phyloP scores from a whole-genome alignment of 2,888 invertebrate species.

The Dichetophora obliterata region DNA sequence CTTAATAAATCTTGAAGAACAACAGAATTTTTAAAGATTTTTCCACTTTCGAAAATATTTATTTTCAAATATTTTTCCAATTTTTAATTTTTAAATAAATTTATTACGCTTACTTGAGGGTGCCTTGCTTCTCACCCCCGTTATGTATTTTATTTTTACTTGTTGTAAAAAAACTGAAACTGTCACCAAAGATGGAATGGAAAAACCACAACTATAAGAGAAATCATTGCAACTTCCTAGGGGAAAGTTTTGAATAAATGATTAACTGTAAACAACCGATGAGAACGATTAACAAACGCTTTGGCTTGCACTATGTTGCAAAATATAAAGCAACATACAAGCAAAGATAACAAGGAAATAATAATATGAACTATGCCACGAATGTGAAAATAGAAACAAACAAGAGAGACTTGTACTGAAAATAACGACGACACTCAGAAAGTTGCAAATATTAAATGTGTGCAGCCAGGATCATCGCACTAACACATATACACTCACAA shows the following conservation, averaged over 20 bases:
- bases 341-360: background rate
- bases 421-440: background rate
- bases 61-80: too few species aligned
- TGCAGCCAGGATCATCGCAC: background rate
- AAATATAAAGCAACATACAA: background rate
- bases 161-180: too few species aligned
- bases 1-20: too few species aligned
- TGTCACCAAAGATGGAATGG: too few species aligned
- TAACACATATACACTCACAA: background rate
- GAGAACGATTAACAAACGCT: slow-evolving; percentile 44
- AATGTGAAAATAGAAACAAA: slow-evolving; percentile 1
- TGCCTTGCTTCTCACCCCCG: too few species aligned
- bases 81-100: too few species aligned
- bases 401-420: background rate
- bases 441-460: background rate
- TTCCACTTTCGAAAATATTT: too few species aligned
- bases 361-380: background rate
- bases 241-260: slow-evolving; percentile 16
- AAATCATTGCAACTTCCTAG: too few species aligned
- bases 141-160: too few species aligned
- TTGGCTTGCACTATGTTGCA: slow-evolving; percentile 27
- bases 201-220: too few species aligned
- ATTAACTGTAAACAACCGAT: slow-evolving; percentile 9
- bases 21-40: too few species aligned
- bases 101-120: too few species aligned